phyloP scores from a whole-genome alignment of 2,797 vertebrate species.

The Potorous gilbertii region DNA sequence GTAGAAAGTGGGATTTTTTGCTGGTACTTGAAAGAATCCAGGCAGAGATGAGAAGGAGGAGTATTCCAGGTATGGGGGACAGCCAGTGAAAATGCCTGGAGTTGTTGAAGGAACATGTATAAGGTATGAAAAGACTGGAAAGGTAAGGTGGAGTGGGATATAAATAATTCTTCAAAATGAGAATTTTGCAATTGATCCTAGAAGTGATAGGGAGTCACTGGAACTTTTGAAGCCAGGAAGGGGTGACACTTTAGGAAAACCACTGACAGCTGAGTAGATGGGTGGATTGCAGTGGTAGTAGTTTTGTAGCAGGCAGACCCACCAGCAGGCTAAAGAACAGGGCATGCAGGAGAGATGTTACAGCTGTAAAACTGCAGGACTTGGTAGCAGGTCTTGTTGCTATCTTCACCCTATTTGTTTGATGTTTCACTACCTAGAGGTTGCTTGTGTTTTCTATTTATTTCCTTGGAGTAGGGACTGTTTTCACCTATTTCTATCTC shows the following conservation, averaged over 20 bases:
- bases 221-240: not conserved
- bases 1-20: not conserved
- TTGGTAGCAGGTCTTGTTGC: not conserved
- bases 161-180: not conserved
- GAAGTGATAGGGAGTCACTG: not conserved
- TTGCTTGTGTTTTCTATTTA: not conserved
- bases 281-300: accelerated
- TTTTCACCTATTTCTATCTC: too few species aligned
- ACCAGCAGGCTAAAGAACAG: not conserved
- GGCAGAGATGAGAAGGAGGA: not conserved
- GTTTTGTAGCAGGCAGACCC: not conserved
- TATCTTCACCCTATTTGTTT: not conserved
- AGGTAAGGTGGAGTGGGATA: not conserved
- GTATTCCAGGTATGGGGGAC: not conserved
- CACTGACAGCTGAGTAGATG: not conserved
- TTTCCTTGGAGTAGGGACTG: not conserved
- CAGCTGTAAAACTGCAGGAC: not conserved
- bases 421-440: too few species aligned
- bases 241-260: not conserved
- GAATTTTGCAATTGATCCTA: not conserved
- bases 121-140: not conserved
- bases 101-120: not conserved
- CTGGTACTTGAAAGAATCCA: not conserved
- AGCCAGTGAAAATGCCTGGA: not conserved
- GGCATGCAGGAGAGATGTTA: not conserved